These are phyloP conservation scores for Rhipidura dahli DNA, from an alignment of 2,113 vertebrate genomes.

Conservation along the genomic window DNA sequence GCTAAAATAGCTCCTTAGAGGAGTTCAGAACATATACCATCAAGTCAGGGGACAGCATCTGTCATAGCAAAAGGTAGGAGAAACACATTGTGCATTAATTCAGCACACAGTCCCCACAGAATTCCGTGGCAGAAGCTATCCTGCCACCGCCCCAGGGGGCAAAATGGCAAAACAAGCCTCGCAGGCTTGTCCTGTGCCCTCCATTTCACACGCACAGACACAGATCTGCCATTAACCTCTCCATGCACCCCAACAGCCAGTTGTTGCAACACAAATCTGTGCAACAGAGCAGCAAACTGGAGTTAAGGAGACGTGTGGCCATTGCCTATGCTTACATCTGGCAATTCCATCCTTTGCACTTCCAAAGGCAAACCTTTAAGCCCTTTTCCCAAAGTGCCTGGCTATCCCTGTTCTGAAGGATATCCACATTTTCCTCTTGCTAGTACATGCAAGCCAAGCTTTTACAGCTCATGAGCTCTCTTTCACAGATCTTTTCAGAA, in stretches of 20 bases:
- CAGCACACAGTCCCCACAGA: background rate
- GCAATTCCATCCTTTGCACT: background rate
- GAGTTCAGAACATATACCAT: background rate
- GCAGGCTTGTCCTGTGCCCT: background rate
- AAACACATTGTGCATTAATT: background rate
- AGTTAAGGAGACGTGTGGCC: background rate
- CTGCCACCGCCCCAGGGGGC: background rate
- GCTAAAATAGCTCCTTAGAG: constrained; percentile 1
- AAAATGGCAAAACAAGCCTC: background rate
- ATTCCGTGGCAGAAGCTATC: background rate
- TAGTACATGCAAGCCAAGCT: background rate
- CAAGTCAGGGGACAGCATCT: background rate
- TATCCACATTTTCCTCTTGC: background rate
- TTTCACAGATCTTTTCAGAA: background rate
- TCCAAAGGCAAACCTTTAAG: background rate
- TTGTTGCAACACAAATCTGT: background rate
- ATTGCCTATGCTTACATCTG: background rate
- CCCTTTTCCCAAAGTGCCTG: background rate
- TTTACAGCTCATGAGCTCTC: background rate
- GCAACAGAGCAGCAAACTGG: background rate
- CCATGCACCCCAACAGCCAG: background rate
- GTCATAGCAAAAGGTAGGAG: background rate
- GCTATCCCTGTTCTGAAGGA: background rate
- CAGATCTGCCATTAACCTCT: background rate
- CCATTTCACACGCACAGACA: background rate